These are phyloP conservation scores for Hydroisotoma schaefferi DNA, from an alignment of 2,888 invertebrate genomes.

Conservation along the genomic window DNA sequence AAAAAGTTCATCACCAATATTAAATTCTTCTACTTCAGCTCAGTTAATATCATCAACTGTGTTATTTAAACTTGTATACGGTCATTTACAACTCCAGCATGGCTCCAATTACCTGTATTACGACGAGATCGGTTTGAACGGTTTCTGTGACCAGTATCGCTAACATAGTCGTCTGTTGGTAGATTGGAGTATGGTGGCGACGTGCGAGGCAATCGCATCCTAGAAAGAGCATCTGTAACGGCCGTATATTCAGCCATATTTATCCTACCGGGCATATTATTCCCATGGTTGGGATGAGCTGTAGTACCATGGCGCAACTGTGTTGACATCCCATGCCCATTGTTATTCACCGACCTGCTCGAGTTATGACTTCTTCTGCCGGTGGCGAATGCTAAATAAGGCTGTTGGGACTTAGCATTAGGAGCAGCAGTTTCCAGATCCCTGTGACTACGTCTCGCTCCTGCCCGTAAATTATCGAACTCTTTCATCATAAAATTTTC, in stretches of 20 bases:
- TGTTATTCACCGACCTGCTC: constrained; percentile 42
- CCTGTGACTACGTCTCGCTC: constrained; percentile 44
- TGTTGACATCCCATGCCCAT: constrained; percentile 40
- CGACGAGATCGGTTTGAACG: constrained; percentile 41
- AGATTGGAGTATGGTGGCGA: constrained; percentile 48
- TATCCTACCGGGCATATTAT: constrained; percentile 51
- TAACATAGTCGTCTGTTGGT: constrained; percentile 47
- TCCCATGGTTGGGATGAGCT: constrained; percentile 19
- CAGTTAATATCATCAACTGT: not conserved
- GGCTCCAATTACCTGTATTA: constrained; percentile 40
- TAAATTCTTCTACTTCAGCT: too few relatives aligned
- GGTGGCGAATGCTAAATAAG: constrained; percentile 47
- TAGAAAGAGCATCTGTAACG: constrained; percentile 53
- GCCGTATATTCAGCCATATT: constrained; percentile 53
- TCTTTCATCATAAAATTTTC: constrained; percentile 46
- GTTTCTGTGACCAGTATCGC: constrained; percentile 47
- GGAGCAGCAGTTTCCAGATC: constrained; percentile 31
- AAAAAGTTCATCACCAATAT: too few relatives aligned
- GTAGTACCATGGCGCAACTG: constrained; percentile 33
- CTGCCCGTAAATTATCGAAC: constrained; percentile 47
- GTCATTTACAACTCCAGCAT: not conserved
- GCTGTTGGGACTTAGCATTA: constrained; percentile 34
- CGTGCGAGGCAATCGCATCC: constrained; percentile 49
- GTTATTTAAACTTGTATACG: not conserved
- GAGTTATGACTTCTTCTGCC: constrained; percentile 45